Evolutionary conservation across 2,888 invertebrate genomes (phyloP), one percentile per base, ranked within the genome.

Genomic region (Chloroclysta siterata): DNA sequence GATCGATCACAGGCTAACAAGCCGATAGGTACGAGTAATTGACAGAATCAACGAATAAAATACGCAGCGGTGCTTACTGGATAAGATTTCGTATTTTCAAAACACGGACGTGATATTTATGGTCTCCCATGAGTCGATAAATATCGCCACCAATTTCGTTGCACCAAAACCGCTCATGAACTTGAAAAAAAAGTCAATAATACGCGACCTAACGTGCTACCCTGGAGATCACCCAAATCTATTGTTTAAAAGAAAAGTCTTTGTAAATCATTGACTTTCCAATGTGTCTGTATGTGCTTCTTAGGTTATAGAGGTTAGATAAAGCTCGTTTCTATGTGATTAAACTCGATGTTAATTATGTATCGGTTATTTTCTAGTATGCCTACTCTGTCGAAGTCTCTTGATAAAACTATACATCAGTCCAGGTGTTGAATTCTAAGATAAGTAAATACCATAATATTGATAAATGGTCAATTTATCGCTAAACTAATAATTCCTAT

Each of bases 1-100:
- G 78, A 88, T 87, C 83, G 77, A 88, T 89, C 86, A 84, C 78
- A 65, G 71, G 61, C 83, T 87, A 88, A 88, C 89, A 82, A 88
- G 85, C 79, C 78, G 82, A 81, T 88, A 60, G 61, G 60, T 61
- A 57, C 61, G n/a, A 54, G 54, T 68, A 90, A 90, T 90, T 90
- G 90, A 88, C 89, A 88, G 85, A 79, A 80, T 80, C 82, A 15
- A 44, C 53, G 48, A 57, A 56, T 65, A 60, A 56, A 60, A 44
- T 65, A 57, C 60, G 36, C 51, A 41, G 53, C 58, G 29, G 41
- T 53, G 47, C 52, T 46, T 53, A 52, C 50, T 42, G 17, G 48
- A 41, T 50, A 17, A 33, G 46, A 28, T 56, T 52, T 51, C n/a
- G 13, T 44, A 51, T 39, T 60, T 29, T 53, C 60, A 41, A 47